Evolutionary conservation across 2,888 invertebrate genomes (phyloP), one percentile per base, ranked within the genome.

Genomic region (Subacronicta megacephala): DNA sequence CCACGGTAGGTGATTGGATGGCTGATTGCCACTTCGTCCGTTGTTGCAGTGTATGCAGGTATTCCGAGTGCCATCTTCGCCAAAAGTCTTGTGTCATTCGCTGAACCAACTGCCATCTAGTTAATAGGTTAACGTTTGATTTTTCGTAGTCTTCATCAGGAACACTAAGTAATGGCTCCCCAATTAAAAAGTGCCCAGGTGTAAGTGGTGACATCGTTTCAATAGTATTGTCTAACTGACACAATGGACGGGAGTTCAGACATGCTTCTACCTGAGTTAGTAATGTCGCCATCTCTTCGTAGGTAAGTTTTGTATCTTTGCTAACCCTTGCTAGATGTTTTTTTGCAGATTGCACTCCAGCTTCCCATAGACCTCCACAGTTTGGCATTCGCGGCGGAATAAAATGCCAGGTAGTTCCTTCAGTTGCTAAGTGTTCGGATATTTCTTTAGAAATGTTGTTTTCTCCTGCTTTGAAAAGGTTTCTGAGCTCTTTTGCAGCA

Each of bases 31-130:
- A 73, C 43, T 75, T 78, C 33, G 55, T 41, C n/a, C 74, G 50
- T 58, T 72, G 71, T 26, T 75, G 65, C 13, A 72, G 38, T 0
- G 65, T 70, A 17, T 68, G 56, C 0, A 79, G 53, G 47, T 78
- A 77, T 33, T 78, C 77, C 15, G 58, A 42, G 9, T 54, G 53
- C 78, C 78, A 78, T 53, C 57, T 55, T 7, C 36, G 54, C 75
- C 75, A 75, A 41, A 80, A 77, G 40, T 73, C 62, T 55, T 77
- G 72, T 4, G 63, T 66, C 65, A 70, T 68, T 35, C 53, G 64
- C 47, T 77, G 77, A 4, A 69, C 42, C 2, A 75, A 20, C 40
- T 75, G 74, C 76, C 76, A 78, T 42, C 75, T 62, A 12, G 58
- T 56, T 42, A 47, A 33, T 1, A 58, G 42, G 18, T 16, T 45